phyloP scores from a whole-genome alignment of 2,113 vertebrate species.

The Psettodes erumei region DNA sequence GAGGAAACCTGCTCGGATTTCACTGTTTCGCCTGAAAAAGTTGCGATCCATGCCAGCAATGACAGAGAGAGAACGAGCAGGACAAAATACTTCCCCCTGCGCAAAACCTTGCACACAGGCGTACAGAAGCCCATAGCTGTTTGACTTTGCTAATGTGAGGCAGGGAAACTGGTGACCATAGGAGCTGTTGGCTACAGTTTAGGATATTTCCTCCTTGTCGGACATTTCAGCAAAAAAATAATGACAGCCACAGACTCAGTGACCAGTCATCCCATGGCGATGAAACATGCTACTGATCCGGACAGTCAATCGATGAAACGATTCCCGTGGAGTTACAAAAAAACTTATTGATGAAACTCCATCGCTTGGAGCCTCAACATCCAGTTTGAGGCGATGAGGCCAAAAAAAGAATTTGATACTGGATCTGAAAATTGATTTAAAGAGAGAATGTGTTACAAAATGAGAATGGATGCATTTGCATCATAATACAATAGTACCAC shows the following conservation, averaged over 20 bases:
- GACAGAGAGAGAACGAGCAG: slow-evolving; percentile 82
- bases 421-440: slow-evolving; percentile 42
- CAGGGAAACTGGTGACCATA: neutral
- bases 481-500: neutral
- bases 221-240: slow-evolving; percentile 20
- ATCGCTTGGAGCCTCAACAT: slow-evolving; percentile 17
- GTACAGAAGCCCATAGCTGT: slow-evolving; percentile 82
- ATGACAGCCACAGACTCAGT: slow-evolving; percentile 7
- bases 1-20: slow-evolving; percentile 55
- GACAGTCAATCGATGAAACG: neutral
- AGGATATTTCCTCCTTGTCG: slow-evolving; percentile 25
- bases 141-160: neutral
- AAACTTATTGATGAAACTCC: slow-evolving; percentile 32
- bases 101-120: slow-evolving; percentile 72
- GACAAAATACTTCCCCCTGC: slow-evolving; percentile 83
- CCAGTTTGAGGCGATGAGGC: slow-evolving; percentile 12
- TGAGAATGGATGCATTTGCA: neutral
- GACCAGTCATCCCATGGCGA: slow-evolving; percentile 47
- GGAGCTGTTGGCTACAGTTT: slow-evolving; percentile 7
- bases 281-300: slow-evolving; percentile 29
- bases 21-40: slow-evolving; percentile 75
- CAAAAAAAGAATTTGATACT: no score
- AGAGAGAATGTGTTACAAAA: slow-evolving; percentile 30
- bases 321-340: neutral
- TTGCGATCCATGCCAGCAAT: slow-evolving; percentile 86